A percentile compares a stretch with the other conserved stretches of the same genome.
Evolutionary conservation across 2,888 invertebrate genomes (phyloP).

Genomic region (Eristalinus sepulchralis): DNA sequence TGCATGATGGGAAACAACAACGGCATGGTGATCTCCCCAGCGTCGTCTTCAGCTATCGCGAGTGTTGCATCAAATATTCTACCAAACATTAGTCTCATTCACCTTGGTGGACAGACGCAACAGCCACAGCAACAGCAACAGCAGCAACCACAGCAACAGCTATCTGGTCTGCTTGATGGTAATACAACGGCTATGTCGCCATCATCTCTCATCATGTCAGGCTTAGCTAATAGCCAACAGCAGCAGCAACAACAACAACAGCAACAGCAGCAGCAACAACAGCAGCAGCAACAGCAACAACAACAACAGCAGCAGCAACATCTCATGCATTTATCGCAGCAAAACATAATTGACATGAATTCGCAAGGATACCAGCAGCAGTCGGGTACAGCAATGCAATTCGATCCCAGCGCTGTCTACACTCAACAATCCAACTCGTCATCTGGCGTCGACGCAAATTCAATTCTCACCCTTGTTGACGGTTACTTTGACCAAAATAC

Average conservation of each 20-base stretch:
- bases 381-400: slow-evolving; percentile 18
- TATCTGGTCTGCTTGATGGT: slow-evolving; percentile 22
- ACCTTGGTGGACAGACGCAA: slow-evolving; percentile 40
- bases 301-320: slow-evolving; percentile 42
- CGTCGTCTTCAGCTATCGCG: slow-evolving; percentile 8
- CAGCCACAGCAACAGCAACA: slow-evolving; percentile 1
- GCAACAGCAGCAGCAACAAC: too few species aligned
- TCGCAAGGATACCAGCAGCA: slow-evolving; percentile 42
- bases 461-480: slow-evolving; percentile 76
- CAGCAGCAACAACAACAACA: too few species aligned
- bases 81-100: slow-evolving; percentile 60
- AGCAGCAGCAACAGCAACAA: slow-evolving; percentile 14
- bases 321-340: slow-evolving; percentile 32
- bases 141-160: slow-evolving; percentile 25
- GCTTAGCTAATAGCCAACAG: slow-evolving; percentile 5
- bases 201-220: slow-evolving; percentile 3
- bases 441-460: slow-evolving; percentile 76
- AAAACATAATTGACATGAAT: slow-evolving; percentile 46
- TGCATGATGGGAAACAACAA: slow-evolving; percentile 35
- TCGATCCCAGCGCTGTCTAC: slow-evolving; percentile 28
- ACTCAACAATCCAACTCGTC: slow-evolving; percentile 36
- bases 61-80: slow-evolving; percentile 40
- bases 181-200: slow-evolving; percentile 12
- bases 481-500: slow-evolving; percentile 60
- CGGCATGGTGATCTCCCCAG: slow-evolving; percentile 51